These are phyloP conservation scores for Myopa tessellatipennis DNA, from an alignment of 2,888 invertebrate species.

Conservation along the genomic window DNA sequence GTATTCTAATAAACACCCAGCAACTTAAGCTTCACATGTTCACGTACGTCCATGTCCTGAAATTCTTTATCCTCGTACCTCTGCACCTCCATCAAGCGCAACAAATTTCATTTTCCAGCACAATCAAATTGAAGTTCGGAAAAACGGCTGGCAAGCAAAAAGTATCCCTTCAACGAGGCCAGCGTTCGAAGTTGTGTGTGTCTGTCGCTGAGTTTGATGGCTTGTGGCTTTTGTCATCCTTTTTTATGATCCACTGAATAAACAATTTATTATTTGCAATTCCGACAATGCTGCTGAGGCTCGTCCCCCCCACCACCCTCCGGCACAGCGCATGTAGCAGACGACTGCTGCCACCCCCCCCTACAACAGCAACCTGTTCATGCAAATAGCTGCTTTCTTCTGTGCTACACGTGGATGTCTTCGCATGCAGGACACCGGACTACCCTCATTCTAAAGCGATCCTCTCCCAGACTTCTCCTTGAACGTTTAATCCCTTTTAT, in stretches of 20 bases:
- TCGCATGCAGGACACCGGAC: neutral
- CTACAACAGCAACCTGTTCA: neutral
- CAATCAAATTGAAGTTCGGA: conserved; percentile 22
- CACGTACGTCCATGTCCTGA: neutral
- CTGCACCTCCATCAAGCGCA: neutral
- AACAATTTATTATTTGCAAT: conserved; percentile 40
- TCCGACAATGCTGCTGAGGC: conserved; percentile 20
- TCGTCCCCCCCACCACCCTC: neutral
- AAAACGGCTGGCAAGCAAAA: conserved; percentile 1
- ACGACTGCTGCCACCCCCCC: neutral
- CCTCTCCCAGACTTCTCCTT: neutral
- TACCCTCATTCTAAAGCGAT: neutral
- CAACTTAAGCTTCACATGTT: neutral
- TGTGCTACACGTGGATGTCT: neutral
- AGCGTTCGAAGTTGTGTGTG: neutral
- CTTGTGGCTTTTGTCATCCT: conserved; percentile 35
- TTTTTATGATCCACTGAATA: conserved; percentile 40
- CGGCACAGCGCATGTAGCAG: too few species aligned
- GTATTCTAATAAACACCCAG: neutral
- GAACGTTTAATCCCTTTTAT: conserved; percentile 63
- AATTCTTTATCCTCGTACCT: neutral
- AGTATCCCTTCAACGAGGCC: conserved; percentile 11
- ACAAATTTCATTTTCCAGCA: conserved; percentile 23
- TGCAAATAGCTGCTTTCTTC: conserved; percentile 17
- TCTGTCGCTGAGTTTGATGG: conserved; percentile 34